phyloP scores from a whole-genome alignment of 2,888 invertebrate genomes.

The Altica lythri region DNA sequence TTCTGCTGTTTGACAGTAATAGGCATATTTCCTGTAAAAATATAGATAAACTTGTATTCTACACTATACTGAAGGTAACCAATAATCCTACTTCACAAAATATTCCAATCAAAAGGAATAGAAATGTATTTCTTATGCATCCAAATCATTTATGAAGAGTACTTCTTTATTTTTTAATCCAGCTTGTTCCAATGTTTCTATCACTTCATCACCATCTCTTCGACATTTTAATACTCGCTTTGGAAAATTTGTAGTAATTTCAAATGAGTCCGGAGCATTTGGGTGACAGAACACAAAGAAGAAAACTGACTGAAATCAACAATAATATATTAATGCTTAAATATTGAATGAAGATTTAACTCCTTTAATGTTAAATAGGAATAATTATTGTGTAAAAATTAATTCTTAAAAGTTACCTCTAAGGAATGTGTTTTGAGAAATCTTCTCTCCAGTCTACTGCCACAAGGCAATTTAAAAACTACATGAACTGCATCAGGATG shows the following conservation, averaged over 20 bases:
- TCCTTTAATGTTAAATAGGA: too few species aligned
- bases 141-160: conserved; percentile 91
- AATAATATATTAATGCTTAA: too few species aligned
- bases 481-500: conserved; percentile 76
- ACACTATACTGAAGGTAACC: too few species aligned
- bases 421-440: conserved; percentile 82
- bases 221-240: conserved; percentile 77
- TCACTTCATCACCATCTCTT: conserved; percentile 57
- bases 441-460: conserved; percentile 83
- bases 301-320: conserved; percentile 76
- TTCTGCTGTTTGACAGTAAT: too few species aligned
- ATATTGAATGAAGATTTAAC: too few species aligned
- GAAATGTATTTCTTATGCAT: conserved; percentile 66
- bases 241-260: conserved; percentile 95
- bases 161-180: conserved; percentile 90
- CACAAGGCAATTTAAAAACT: conserved; percentile 90
- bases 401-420: conserved; percentile 68
- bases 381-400: too few species aligned
- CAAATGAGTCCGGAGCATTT: conserved; percentile 88
- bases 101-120: too few species aligned
- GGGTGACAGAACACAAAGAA: conserved; percentile 96
- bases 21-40: too few species aligned
- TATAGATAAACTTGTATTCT: too few species aligned
- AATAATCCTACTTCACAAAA: too few species aligned
- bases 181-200: conserved; percentile 70